Percentiles rank a stretch among this genome's conserved stretches.
phyloP scores from a whole-genome alignment of 1,140 invertebrate genomes.

The Rhyzopertha dominica region DNA sequence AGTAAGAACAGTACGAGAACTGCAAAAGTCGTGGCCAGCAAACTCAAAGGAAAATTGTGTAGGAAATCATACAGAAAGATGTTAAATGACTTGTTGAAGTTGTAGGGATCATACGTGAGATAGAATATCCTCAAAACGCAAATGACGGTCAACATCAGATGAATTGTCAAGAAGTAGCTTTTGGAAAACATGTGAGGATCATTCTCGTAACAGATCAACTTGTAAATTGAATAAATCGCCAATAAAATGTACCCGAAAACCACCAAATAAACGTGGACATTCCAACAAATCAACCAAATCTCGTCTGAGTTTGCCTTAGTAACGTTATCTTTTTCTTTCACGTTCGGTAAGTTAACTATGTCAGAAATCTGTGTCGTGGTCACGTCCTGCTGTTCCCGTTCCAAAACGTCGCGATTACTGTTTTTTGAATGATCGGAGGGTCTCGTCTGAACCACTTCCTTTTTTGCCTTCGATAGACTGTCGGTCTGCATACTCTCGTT shows the following conservation, averaged over 20 bases:
- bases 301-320: conserved; percentile 41
- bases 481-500: conserved; percentile 7
- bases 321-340: conserved; percentile 40
- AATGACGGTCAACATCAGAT: conserved; percentile 72
- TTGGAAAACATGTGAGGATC: conserved; percentile 72
- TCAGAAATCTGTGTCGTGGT: conserved; percentile 40
- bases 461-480: conserved; percentile 6
- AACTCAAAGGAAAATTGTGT: conserved; percentile 75
- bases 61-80: conserved; percentile 75
- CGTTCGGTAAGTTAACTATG: conserved; percentile 39
- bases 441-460: conserved; percentile 14
- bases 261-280: conserved; percentile 80
- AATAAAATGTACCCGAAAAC: conserved; percentile 76
- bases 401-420: conserved; percentile 24
- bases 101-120: conserved; percentile 86
- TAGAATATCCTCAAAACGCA: conserved; percentile 79
- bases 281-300: conserved; percentile 79
- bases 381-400: conserved; percentile 26
- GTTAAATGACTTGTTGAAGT: conserved; percentile 70
- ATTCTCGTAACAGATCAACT: conserved; percentile 74
- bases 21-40: conserved; percentile 78
- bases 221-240: conserved; percentile 75
- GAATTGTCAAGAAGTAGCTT: conserved; percentile 79
- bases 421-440: conserved; percentile 27
- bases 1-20: conserved; percentile 79